Conservation (phyloP, 2,888 invertebrate genomes). For the Omphaloscelis lunosa region DNA sequence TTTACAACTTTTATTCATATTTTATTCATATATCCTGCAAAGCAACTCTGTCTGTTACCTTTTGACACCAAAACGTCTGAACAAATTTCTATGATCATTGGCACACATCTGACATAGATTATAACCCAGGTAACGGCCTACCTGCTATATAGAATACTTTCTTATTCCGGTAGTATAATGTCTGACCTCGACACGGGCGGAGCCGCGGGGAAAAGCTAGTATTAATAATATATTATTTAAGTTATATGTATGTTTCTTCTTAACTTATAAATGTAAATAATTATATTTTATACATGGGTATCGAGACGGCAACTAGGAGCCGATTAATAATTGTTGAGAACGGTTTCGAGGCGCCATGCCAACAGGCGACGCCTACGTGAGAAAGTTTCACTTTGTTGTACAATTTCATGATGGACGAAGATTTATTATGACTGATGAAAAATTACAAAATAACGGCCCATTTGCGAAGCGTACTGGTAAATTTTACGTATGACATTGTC, state of each 20-base stretch:
- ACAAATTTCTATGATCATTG: too few relatives aligned
- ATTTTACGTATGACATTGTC: too few relatives aligned
- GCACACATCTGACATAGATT: not conserved
- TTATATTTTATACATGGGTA: not conserved
- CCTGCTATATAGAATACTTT: not conserved
- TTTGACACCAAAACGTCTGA: too few relatives aligned
- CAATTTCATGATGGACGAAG: not conserved
- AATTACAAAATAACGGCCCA: too few relatives aligned
- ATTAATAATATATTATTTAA: too few relatives aligned
- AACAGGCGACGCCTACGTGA: not conserved
- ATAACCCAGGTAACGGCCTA: not conserved
- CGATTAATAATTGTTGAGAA: slow-evolving; percentile 1
- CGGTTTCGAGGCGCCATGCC: not conserved
- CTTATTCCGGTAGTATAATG: not conserved
- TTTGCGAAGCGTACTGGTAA: too few relatives aligned
- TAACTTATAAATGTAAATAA: not conserved
- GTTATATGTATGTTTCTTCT: not conserved
- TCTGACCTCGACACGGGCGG: not conserved
- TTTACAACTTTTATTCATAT: not conserved
- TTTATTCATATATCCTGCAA: too few relatives aligned
- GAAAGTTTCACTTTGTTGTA: not conserved
- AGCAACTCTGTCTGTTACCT: too few relatives aligned
- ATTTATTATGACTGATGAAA: too few relatives aligned
- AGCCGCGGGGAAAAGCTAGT: not conserved
- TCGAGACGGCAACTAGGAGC: not conserved